Percentiles rank a stretch among this genome's conserved stretches.
These are phyloP conservation scores for Drosophila bipectinata DNA, from an alignment of 1,140 invertebrate genomes.

Conservation along the genomic window DNA sequence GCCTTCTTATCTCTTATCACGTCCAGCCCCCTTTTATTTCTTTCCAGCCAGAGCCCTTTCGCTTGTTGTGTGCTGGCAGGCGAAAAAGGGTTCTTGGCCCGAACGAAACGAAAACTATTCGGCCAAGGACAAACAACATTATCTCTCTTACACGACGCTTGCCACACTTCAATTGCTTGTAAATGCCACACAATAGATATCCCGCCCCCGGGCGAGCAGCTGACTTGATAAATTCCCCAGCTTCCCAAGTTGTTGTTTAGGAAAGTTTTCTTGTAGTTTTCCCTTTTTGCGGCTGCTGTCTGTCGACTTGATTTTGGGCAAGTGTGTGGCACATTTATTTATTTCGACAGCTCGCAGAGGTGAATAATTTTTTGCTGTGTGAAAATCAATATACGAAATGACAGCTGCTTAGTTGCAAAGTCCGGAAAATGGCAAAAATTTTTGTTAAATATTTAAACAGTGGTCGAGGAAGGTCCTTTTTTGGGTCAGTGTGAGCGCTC, in stretches of 20 bases:
- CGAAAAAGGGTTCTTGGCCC: constrained; percentile 47
- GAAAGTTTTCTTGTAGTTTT: constrained; percentile 61
- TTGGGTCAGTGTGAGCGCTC: not conserved
- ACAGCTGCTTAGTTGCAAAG: constrained; percentile 39
- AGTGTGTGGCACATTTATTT: constrained; percentile 74
- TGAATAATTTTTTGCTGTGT: constrained; percentile 16
- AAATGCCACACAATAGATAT: constrained; percentile 70
- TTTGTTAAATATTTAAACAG: constrained; percentile 63
- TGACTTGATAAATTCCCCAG: constrained; percentile 48
- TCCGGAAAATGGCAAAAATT: constrained; percentile 21
- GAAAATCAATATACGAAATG: constrained; percentile 69
- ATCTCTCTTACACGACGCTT: constrained; percentile 64
- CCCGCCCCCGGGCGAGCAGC: constrained; percentile 9
- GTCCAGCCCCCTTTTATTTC: constrained; percentile 13
- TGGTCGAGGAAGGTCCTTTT: constrained; percentile 18
- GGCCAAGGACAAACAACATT: constrained; percentile 67
- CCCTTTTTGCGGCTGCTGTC: constrained; percentile 48
- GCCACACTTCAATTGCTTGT: constrained; percentile 74
- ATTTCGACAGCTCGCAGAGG: constrained; percentile 63
- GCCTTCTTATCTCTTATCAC: constrained; percentile 27
- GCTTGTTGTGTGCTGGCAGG: constrained; percentile 22
- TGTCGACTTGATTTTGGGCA: constrained; percentile 70
- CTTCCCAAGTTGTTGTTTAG: constrained; percentile 19
- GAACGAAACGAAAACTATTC: constrained; percentile 46
- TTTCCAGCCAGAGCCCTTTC: not conserved